Base-by-base conservation (phyloP, 2,888 invertebrate species). In the Hydriomena furcata region DNA sequence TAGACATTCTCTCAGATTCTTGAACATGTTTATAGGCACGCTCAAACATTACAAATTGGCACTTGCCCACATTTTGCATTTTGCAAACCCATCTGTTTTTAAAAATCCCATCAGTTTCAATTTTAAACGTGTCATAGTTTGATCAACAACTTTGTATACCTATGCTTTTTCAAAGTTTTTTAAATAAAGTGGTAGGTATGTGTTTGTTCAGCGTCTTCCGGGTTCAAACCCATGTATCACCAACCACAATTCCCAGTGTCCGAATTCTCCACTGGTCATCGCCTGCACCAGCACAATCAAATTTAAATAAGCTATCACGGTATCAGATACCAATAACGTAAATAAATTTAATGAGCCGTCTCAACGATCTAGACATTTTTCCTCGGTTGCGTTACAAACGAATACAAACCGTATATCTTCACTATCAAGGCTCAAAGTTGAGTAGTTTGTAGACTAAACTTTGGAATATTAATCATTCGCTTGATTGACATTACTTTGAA, bases 401-500 rank as follows among this genome's bases (percentile, higher is more conserved):
- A 37, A n/a, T 11, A 10, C 23, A 5, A 21, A 32, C 37, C 7
- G 7, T 42, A 42, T 1, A 0, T 0, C 1, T 1, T 2, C 1
- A 0, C 0, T 0, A 0, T 0, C 8, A 52, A 11, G 11, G 37
- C 37, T 10, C 1, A 37, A 23, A 32, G 7, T 46, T 0, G 12
- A 13, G 12, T 7, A 13, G 0, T 7, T 24, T 24, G 20, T 25
- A 3, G 20, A 7, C 3, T 13, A 24, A 34, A 37, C 31, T 51
- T 20, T 27, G 51, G 66, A 60, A 47, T 73, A 81, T 82, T 73
- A 82, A 82, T 82, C 80, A 80, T 73, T 44, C 48, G 47, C 48
- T 57, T 79, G 81, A 82, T 79, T 79, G 76, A 71, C 77, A 71
- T 73, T 68, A 65, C 67, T 68, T 58, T 71, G 73, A 65, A 67